A percentile compares a stretch with the other conserved stretches of the same genome.
These are phyloP conservation scores for Limnephilus marmoratus DNA, from an alignment of 2,888 invertebrate species.

Conservation along the genomic window DNA sequence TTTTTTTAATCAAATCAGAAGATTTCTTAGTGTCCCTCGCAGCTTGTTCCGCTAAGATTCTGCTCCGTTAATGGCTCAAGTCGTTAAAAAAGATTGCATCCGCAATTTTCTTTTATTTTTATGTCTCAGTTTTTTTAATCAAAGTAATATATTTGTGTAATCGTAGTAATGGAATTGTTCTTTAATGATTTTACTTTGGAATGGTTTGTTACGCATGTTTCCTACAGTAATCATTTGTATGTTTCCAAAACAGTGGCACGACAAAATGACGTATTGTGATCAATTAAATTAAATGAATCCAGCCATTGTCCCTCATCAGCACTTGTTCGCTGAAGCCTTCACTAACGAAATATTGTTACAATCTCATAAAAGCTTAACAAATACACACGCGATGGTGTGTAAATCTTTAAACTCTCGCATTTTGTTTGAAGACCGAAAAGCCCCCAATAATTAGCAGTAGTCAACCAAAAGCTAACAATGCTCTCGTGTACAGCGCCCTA, in stretches of 20 bases:
- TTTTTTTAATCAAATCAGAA: conserved; percentile 66
- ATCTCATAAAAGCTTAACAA: conserved; percentile 13
- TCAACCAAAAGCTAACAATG: conserved; percentile 55
- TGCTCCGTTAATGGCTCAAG: conserved; percentile 50
- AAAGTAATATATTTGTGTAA: conserved; percentile 46
- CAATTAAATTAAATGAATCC: not conserved
- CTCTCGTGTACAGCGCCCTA: conserved; percentile 33
- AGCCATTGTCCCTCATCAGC: not conserved
- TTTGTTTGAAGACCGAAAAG: conserved; percentile 52
- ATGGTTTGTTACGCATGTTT: not conserved
- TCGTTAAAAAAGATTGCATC: conserved; percentile 62
- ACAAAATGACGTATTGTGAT: not conserved
- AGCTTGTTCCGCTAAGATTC: conserved; percentile 45
- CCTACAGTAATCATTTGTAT: not conserved
- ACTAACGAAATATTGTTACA: conserved; percentile 16
- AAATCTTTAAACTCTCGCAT: conserved; percentile 57
- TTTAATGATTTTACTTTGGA: not conserved
- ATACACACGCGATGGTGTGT: conserved; percentile 25
- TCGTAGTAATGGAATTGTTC: not conserved
- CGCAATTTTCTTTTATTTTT: conserved; percentile 57
- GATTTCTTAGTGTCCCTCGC: conserved; percentile 62
- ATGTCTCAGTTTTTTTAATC: conserved; percentile 54
- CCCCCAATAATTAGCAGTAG: conserved; percentile 59
- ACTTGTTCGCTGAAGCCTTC: not conserved
- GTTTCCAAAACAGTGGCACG: not conserved